phyloP scores from a whole-genome alignment of 1,140 invertebrate species.

The Phthorimaea operculella region DNA sequence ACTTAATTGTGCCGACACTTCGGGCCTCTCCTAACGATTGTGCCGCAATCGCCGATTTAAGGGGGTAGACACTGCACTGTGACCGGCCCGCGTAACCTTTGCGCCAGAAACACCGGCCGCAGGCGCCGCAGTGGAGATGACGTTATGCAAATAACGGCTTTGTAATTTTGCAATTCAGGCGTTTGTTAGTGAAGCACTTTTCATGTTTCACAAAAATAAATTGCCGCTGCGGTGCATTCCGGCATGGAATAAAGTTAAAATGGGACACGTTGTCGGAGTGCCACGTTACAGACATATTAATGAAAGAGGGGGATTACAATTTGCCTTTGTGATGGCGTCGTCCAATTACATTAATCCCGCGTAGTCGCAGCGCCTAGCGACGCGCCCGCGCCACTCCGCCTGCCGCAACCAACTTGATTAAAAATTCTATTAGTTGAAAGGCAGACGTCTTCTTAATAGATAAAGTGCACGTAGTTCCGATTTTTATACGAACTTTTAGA shows the following conservation, averaged over 20 bases:
- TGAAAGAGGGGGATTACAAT: slow-evolving; percentile 63
- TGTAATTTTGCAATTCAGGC: slow-evolving; percentile 23
- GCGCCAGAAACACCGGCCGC: slow-evolving; percentile 27
- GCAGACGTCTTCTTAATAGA: slow-evolving; percentile 57
- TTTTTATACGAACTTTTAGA: too few species aligned
- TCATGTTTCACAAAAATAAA: slow-evolving; percentile 24
- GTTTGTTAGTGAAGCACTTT: slow-evolving; percentile 35
- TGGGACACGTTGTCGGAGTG: slow-evolving; percentile 44
- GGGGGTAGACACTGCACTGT: slow-evolving; percentile 40
- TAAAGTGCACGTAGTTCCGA: slow-evolving; percentile 41
- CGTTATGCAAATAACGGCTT: slow-evolving; percentile 33
- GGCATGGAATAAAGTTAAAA: slow-evolving; percentile 34
- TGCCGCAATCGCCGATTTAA: slow-evolving; percentile 62
- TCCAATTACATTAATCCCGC: slow-evolving; percentile 66
- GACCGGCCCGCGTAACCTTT: slow-evolving; percentile 30
- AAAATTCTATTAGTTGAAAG: slow-evolving; percentile 67
- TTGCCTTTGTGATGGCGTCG: slow-evolving; percentile 64
- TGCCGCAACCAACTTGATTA: slow-evolving; percentile 61
- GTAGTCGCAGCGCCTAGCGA: slow-evolving; percentile 36
- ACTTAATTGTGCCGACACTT: slow-evolving; percentile 66
- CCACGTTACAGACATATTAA: slow-evolving; percentile 53
- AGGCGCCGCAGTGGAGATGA: slow-evolving; percentile 33
- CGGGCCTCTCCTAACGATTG: slow-evolving; percentile 60
- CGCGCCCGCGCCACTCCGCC: slow-evolving; percentile 14
- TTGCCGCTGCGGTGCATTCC: slow-evolving; percentile 13